Evolutionary conservation across 2,888 invertebrate species (phyloP).

Genomic region (Hecatera dysodea): DNA sequence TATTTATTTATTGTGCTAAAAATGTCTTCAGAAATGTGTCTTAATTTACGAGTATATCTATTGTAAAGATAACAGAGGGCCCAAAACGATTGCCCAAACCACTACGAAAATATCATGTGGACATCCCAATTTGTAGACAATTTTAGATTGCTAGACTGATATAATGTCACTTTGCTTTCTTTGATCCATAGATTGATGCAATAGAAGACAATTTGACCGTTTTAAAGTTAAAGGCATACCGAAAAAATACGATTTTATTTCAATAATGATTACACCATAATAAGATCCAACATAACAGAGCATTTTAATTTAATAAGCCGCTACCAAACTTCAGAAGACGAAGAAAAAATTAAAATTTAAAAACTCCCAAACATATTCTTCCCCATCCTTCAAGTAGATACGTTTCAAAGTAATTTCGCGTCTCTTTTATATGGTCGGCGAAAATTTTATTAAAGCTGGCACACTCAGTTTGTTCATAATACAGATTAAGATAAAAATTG

Average conservation of each 20-base stretch:
- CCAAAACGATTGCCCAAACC: no score
- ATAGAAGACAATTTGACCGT: no score
- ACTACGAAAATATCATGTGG: no score
- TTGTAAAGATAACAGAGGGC: no score
- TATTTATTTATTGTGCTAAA: no score
- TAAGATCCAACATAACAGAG: background rate
- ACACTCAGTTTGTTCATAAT: constrained; percentile 82
- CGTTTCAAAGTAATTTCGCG: constrained; percentile 75
- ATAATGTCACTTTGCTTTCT: no score
- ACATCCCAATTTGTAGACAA: no score
- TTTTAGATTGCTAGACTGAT: no score
- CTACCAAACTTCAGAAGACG: constrained; percentile 18
- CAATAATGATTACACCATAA: constrained; percentile 11
- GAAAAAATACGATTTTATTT: background rate
- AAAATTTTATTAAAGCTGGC: constrained; percentile 80
- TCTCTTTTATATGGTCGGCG: constrained; percentile 72
- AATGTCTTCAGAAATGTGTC: no score
- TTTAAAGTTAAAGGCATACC: no score
- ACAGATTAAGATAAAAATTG: constrained; percentile 89
- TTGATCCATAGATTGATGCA: no score
- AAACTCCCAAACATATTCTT: constrained; percentile 43
- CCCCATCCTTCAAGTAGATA: constrained; percentile 58
- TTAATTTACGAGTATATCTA: no score
- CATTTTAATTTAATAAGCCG: constrained; percentile 28
- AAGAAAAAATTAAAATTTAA: constrained; percentile 47